phyloP scores from a whole-genome alignment of 2,797 vertebrate species.

The Rhinichthys osculus region DNA sequence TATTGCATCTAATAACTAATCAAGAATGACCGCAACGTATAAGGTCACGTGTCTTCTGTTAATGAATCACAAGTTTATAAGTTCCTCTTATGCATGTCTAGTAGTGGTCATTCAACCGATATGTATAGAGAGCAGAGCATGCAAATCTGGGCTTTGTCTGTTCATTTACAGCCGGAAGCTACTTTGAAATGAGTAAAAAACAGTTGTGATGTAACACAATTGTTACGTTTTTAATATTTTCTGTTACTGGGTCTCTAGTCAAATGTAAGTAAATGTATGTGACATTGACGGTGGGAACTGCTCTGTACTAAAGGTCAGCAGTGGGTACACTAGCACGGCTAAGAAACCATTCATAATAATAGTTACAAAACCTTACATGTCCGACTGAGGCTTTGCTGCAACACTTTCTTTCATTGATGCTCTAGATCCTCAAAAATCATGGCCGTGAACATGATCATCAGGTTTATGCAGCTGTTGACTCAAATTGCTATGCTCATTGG shows the following conservation, averaged over 20 bases:
- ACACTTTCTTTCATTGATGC: background rate
- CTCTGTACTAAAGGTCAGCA: background rate
- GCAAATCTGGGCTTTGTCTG: background rate
- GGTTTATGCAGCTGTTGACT: background rate
- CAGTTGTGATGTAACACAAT: background rate
- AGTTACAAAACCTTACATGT: background rate
- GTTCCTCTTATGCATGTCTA: background rate
- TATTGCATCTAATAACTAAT: accelerated
- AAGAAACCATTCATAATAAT: background rate
- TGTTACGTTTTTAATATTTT: background rate
- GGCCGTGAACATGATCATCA: background rate
- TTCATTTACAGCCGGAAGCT: background rate
- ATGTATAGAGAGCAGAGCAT: background rate
- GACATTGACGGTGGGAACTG: slow-evolving; percentile 1
- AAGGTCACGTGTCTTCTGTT: background rate
- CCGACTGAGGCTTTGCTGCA: background rate
- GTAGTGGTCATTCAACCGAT: background rate
- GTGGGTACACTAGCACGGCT: background rate
- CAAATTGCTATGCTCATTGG: too few relatives aligned
- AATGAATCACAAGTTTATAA: too few relatives aligned
- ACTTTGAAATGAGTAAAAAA: background rate
- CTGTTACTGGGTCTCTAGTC: background rate
- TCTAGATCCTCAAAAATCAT: background rate
- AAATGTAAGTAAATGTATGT: background rate
- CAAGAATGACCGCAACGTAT: background rate